These are phyloP conservation scores for Ellobium chinense DNA, from an alignment of 2,888 invertebrate genomes.

Conservation along the genomic window DNA sequence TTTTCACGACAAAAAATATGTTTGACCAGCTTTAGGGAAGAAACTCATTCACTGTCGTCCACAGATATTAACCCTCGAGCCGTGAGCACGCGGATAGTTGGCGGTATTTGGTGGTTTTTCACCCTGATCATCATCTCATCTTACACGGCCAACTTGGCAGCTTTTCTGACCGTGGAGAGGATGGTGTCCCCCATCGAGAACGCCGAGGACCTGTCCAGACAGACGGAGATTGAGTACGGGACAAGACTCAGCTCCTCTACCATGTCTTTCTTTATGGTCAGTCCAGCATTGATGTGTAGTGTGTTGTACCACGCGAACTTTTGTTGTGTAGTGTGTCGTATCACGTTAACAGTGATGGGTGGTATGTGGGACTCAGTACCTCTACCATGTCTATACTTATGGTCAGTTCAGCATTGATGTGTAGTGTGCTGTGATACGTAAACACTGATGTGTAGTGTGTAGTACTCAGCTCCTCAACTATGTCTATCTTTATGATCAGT, in stretches of 20 bases:
- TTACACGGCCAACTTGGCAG: conserved; percentile 98
- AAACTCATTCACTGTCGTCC: background rate
- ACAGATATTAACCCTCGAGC: conserved; percentile 82
- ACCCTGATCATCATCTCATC: conserved; percentile 98
- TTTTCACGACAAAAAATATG: too few relatives aligned
- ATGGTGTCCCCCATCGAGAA: conserved; percentile 97
- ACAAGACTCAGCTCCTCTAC: conserved; percentile 96
- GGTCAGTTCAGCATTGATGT: conserved; percentile 94
- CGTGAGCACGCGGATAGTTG: conserved; percentile 91
- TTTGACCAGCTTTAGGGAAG: too few relatives aligned
- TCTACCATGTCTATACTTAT: too few relatives aligned
- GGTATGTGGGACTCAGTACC: too few relatives aligned
- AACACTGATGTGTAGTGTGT: too few relatives aligned
- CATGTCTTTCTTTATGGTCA: conserved; percentile 92
- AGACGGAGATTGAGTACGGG: conserved; percentile 95
- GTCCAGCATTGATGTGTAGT: conserved; percentile 12
- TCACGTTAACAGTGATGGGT: too few relatives aligned
- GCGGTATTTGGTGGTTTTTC: conserved; percentile 98
- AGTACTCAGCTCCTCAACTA: too few relatives aligned
- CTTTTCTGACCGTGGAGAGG: conserved; percentile 97
- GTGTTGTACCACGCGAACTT: too few relatives aligned
- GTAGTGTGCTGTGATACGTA: too few relatives aligned
- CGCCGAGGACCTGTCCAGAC: conserved; percentile 96
- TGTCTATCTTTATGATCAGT: too few relatives aligned
- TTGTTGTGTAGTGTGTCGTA: too few relatives aligned